Conservation (phyloP, 2,797 vertebrate genomes). For the Enteromius treurensis region DNA sequence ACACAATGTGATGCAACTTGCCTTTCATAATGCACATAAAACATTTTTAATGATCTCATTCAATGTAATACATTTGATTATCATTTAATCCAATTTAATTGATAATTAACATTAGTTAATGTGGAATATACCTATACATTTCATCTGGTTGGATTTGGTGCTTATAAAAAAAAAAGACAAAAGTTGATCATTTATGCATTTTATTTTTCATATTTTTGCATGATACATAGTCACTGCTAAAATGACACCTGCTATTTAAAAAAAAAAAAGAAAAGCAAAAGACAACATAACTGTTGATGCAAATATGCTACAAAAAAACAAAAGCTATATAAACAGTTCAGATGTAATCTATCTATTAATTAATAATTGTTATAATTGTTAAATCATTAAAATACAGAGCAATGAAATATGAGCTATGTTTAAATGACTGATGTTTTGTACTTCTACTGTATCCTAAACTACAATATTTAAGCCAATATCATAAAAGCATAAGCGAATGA, state of each 20-base stretch:
- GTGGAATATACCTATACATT: not conserved
- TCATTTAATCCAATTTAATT: not conserved
- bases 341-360: not conserved
- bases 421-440: not conserved
- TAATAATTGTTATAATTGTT: not conserved
- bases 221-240: too few species aligned
- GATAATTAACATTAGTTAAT: not conserved
- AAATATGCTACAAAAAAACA: not conserved
- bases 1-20: too few species aligned
- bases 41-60: too few species aligned
- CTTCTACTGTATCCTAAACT: not conserved
- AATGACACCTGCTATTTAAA: too few species aligned
- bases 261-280: too few species aligned
- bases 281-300: too few species aligned
- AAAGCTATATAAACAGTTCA: not conserved
- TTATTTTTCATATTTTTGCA: too few species aligned
- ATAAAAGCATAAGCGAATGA: not conserved
- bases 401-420: not conserved
- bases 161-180: not conserved
- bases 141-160: not conserved
- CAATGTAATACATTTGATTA: not conserved
- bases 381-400: not conserved
- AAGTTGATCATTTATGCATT: too few species aligned
- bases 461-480: conserved; percentile 7
- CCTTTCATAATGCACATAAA: too few species aligned